Base-by-base conservation (phyloP, 2,797 vertebrate genomes). In the Synanceia verrucosa region DNA sequence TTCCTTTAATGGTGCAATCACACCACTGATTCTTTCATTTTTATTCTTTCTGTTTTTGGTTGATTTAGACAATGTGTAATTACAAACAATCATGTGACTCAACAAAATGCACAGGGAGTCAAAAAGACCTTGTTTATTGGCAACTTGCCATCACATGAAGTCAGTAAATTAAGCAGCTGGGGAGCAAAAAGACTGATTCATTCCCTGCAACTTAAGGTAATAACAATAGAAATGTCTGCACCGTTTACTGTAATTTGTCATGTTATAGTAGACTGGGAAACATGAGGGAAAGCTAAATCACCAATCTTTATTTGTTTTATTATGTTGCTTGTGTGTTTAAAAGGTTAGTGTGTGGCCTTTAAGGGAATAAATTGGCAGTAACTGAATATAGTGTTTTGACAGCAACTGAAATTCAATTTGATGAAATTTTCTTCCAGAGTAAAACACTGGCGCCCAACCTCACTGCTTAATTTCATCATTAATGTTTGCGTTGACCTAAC, bases 111-210 rank as follows among this genome's bases (percentile, higher is more conserved):
- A 53, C 19, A 41, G 5, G 0, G 29, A 78, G 36, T 65, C 51
- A 34, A 36, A 47, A 31, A 41, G 11, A 56, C 23, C 52, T 63
- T 37, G 37, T 63, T 74, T 63, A 37, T 47, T 60, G 78, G 69
- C 50, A 66, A 64, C 23, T 51, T 58, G 29, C 65, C 65, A 53
- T 58, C 18, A 37, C 34, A 50, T 51, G 14, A 67, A 65, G 61
- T 66, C 48, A 16, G 60, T 48, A 53, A 71, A 76, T 73, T 8
- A 63, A 37, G 65, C 77, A 79, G 56, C 46, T 28, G 26, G 21
- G 33, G 28, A 69, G 57, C 53, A 19, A 53, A 31, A 41, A 50
- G 24, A 55, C 16, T 4, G n/a, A 73, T 66, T 68, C 29, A 13
- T 5, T 60, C 41, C 19, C 26, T 52, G 55, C 55, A 31, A 73